Evolutionary conservation across 2,797 vertebrate species (phyloP).

Genomic region (Varecia variegata): DNA sequence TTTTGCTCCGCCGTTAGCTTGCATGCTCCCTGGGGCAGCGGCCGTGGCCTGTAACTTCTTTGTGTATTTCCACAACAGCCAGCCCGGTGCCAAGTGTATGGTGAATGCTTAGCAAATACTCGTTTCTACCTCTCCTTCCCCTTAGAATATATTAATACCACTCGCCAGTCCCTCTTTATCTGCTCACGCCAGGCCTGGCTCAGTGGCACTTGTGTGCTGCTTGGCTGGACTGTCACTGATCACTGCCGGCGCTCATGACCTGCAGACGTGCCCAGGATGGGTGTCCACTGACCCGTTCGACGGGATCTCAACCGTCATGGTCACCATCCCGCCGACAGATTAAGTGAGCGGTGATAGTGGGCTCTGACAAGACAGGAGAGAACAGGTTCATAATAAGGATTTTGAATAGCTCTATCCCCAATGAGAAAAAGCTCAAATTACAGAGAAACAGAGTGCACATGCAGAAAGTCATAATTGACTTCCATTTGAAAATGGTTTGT

Average conservation of each 20-base stretch:
- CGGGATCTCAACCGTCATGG: not conserved
- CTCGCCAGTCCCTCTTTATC: not conserved
- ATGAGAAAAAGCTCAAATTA: not conserved
- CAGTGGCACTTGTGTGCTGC: fast-evolving
- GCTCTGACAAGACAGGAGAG: not conserved
- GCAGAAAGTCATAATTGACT: not conserved
- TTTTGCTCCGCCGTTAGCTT: not conserved
- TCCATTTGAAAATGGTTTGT: not conserved
- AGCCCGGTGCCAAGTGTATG: not conserved
- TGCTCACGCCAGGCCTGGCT: not conserved
- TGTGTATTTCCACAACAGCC: not conserved
- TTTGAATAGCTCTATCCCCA: not conserved
- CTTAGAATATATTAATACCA: not conserved
- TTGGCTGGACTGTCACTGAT: not conserved
- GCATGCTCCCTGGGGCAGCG: not conserved
- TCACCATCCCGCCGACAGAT: not conserved
- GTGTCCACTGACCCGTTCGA: not conserved
- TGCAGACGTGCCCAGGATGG: not conserved
- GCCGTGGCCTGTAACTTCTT: not conserved
- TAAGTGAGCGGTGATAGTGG: not conserved
- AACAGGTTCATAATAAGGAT: not conserved
- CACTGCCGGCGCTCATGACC: fast-evolving
- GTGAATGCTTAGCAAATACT: not conserved
- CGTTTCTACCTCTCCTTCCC: not conserved
- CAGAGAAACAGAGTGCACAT: not conserved